These are phyloP conservation scores for Lottia scabra DNA, from an alignment of 2,888 invertebrate genomes.

Conservation along the genomic window DNA sequence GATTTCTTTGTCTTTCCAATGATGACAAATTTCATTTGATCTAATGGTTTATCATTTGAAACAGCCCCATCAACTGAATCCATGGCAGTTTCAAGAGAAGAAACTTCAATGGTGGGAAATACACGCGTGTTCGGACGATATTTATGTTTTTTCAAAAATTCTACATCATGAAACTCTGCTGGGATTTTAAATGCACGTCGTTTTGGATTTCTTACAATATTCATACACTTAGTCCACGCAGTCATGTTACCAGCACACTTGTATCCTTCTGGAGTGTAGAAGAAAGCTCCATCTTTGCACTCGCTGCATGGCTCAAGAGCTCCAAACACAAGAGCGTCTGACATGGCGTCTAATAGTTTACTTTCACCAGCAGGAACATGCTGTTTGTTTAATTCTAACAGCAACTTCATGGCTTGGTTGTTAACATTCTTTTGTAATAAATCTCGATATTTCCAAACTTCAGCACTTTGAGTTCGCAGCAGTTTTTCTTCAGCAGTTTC, in stretches of 20 bases:
- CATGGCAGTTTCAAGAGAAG: conserved; percentile 49
- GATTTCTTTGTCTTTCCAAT: conserved; percentile 69
- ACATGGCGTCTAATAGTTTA: conserved; percentile 80
- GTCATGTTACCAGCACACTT: conserved; percentile 84
- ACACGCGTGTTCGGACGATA: conserved; percentile 64
- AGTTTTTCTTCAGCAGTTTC: conserved; percentile 61
- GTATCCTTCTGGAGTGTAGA: conserved; percentile 78
- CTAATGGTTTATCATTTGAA: conserved; percentile 71
- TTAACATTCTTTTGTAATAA: conserved; percentile 73
- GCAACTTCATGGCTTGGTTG: conserved; percentile 75
- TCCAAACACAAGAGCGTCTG: conserved; percentile 92
- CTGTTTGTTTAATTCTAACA: conserved; percentile 83
- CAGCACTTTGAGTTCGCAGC: conserved; percentile 78
- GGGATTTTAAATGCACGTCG: conserved; percentile 81
- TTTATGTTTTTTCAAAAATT: conserved; percentile 69
- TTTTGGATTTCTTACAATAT: conserved; percentile 79
- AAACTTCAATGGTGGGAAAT: conserved; percentile 57
- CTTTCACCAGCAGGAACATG: conserved; percentile 77
- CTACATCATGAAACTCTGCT: conserved; percentile 72
- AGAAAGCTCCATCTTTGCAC: conserved; percentile 81
- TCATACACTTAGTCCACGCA: conserved; percentile 91
- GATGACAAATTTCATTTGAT: conserved; percentile 83
- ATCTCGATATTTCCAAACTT: conserved; percentile 79
- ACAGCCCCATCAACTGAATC: conserved; percentile 47
- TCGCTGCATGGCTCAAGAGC: conserved; percentile 81